phyloP scores from a whole-genome alignment of 23 tunicate genomes.

The Styela plicata region DNA sequence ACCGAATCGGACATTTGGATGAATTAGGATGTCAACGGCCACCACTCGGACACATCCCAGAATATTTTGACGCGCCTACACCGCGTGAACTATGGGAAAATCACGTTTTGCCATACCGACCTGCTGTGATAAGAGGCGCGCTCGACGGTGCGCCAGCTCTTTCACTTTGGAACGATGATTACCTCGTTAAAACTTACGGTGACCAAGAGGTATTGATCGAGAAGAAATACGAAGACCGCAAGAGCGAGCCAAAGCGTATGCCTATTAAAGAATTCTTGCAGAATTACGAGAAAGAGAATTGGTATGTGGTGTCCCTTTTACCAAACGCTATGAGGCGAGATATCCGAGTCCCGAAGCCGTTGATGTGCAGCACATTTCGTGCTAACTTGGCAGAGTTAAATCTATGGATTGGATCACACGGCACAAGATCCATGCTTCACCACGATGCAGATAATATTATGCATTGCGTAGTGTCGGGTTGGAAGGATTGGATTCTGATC shows the following conservation, averaged over 20 bases:
- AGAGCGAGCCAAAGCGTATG: constrained; percentile 83
- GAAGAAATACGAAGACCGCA: constrained; percentile 85
- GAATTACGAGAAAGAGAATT: constrained; percentile 50
- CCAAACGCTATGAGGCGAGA: constrained; percentile 83
- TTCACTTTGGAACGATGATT: constrained; percentile 54
- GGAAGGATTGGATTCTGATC: constrained; percentile 89
- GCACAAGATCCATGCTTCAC: constrained; percentile 89
- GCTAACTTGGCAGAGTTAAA: constrained; percentile 70
- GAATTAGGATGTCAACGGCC: constrained; percentile 58
- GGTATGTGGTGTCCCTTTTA: constrained; percentile 87
- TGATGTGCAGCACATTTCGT: constrained; percentile 78
- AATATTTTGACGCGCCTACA: constrained; percentile 51
- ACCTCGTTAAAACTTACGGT: constrained; percentile 52
- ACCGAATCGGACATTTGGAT: constrained; percentile 43
- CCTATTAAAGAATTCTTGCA: constrained; percentile 47
- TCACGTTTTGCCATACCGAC: constrained; percentile 44
- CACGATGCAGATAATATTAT: constrained; percentile 89
- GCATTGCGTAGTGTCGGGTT: constrained; percentile 80
- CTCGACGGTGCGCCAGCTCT: constrained; percentile 72
- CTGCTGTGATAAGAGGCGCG: constrained; percentile 69
- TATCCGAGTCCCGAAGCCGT: constrained; percentile 74
- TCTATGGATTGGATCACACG: constrained; percentile 89
- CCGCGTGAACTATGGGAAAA: constrained; percentile 64
- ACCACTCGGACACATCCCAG: constrained; percentile 48
- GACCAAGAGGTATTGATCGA: constrained; percentile 81